A percentile compares a stretch with the other conserved stretches of the same genome.
phyloP scores from a whole-genome alignment of 2,797 vertebrate species.

The Cephalopachus bancanus region DNA sequence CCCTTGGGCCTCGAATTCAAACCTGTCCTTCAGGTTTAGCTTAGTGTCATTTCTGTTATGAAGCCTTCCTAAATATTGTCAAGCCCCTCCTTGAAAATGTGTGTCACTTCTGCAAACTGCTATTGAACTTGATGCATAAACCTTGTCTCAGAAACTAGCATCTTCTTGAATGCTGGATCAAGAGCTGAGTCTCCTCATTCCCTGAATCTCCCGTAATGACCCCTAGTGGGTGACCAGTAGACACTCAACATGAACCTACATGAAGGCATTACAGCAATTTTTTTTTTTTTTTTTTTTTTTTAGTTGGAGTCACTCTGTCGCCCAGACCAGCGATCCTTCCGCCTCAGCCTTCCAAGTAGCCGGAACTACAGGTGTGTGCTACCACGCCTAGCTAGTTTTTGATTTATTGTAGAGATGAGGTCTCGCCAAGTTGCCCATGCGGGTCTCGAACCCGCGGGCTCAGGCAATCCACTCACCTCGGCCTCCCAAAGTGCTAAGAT shows the following conservation, averaged over 20 bases:
- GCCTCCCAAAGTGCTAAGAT: no score
- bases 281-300: no score
- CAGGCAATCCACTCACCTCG: no score
- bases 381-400: no score
- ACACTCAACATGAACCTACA: constrained; percentile 32
- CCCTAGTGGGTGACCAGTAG: neutral
- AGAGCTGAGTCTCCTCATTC: constrained; percentile 6
- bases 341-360: no score
- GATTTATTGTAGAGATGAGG: no score
- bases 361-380: no score
- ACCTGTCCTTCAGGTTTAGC: neutral
- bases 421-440: no score
- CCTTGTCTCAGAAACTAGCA: constrained; percentile 7
- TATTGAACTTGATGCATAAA: constrained; percentile 21
- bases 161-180: neutral
- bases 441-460: no score
- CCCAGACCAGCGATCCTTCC: no score
- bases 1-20: neutral
- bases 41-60: neutral
- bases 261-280: neutral
- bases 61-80: constrained; percentile 44
- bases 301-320: no score
- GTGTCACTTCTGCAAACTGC: neutral
- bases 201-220: neutral
- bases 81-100: neutral